Evolutionary conservation across 1,140 invertebrate genomes (phyloP).

Genomic region (Drosophila teissieri): DNA sequence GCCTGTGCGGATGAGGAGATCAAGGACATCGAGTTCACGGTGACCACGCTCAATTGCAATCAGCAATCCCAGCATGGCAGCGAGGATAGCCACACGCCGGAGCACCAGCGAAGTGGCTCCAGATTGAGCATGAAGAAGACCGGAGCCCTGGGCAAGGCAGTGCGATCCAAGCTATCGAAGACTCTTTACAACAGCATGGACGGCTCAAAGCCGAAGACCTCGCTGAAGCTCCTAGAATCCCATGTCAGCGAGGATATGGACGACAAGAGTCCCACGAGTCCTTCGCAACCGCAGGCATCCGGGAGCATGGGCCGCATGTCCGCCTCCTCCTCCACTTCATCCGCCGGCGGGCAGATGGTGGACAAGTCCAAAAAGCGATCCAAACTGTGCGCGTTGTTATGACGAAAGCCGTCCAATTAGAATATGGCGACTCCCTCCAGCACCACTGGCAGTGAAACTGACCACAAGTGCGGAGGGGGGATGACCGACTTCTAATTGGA

Average conservation of each 20-base stretch:
- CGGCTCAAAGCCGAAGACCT: constrained; percentile 79
- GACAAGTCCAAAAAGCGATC: constrained; percentile 84
- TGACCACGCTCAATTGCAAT: constrained; percentile 91
- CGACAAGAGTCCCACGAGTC: constrained; percentile 81
- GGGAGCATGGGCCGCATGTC: constrained; percentile 72
- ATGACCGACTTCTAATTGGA: constrained; percentile 82
- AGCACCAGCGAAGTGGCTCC: constrained; percentile 77
- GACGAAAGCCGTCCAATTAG: constrained; percentile 84
- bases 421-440: constrained; percentile 77
- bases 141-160: constrained; percentile 79
- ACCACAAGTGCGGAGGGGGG: constrained; percentile 74
- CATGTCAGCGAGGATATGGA: constrained; percentile 81
- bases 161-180: constrained; percentile 81
- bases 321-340: constrained; percentile 71
- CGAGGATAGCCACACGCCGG: constrained; percentile 73
- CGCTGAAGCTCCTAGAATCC: constrained; percentile 74
- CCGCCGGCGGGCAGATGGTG: constrained; percentile 54
- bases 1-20: constrained; percentile 87
- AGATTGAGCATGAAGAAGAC: constrained; percentile 82
- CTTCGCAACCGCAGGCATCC: constrained; percentile 58
- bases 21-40: constrained; percentile 93
- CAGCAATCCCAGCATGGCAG: constrained; percentile 65
- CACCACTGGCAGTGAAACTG: constrained; percentile 65
- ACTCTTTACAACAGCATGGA: constrained; percentile 84
- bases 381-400: constrained; percentile 83